Percentiles rank a stretch among this genome's conserved stretches.
Conservation (phyloP, 2,888 invertebrate genomes). For the Euclidia mi region DNA sequence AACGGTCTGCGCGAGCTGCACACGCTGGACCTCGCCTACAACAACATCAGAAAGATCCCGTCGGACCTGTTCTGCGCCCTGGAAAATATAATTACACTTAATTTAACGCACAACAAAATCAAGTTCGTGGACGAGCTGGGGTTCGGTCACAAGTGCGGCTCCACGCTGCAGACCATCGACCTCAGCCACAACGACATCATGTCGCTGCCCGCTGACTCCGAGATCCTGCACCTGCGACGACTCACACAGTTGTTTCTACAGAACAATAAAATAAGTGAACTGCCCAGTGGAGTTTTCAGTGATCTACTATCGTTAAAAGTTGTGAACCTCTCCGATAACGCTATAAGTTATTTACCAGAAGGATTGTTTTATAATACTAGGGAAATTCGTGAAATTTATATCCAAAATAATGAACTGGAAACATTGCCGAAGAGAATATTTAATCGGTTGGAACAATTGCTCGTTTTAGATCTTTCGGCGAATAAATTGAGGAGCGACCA, state of each 20-base stretch:
- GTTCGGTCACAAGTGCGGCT: slow-evolving; percentile 90
- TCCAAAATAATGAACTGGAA: slow-evolving; percentile 96
- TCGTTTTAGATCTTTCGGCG: slow-evolving; percentile 95
- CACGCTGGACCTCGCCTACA: slow-evolving; percentile 94
- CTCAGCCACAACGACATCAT: slow-evolving; percentile 95
- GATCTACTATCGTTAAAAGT: slow-evolving; percentile 94
- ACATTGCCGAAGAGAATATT: slow-evolving; percentile 96
- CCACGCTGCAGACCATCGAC: slow-evolving; percentile 94
- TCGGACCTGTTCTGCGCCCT: slow-evolving; percentile 95
- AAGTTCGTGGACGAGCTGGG: slow-evolving; percentile 94
- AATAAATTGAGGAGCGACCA: slow-evolving; percentile 96
- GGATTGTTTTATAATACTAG: slow-evolving; percentile 95
- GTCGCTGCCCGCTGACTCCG: slow-evolving; percentile 93
- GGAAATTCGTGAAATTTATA: slow-evolving; percentile 95
- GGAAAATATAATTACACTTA: slow-evolving; percentile 94
- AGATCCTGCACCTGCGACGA: slow-evolving; percentile 93
- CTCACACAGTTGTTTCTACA: slow-evolving; percentile 95
- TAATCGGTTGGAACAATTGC: slow-evolving; percentile 95
- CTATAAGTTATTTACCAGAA: slow-evolving; percentile 94
- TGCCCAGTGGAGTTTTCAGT: slow-evolving; percentile 94
- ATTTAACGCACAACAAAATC: slow-evolving; percentile 96
- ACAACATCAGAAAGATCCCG: slow-evolving; percentile 95
- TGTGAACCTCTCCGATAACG: slow-evolving; percentile 96
- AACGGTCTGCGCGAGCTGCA: slow-evolving; percentile 94
- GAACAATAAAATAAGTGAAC: slow-evolving; percentile 94